Base-by-base conservation (phyloP, 1,140 invertebrate genomes). In the Gonioctena quinquepunctata region DNA sequence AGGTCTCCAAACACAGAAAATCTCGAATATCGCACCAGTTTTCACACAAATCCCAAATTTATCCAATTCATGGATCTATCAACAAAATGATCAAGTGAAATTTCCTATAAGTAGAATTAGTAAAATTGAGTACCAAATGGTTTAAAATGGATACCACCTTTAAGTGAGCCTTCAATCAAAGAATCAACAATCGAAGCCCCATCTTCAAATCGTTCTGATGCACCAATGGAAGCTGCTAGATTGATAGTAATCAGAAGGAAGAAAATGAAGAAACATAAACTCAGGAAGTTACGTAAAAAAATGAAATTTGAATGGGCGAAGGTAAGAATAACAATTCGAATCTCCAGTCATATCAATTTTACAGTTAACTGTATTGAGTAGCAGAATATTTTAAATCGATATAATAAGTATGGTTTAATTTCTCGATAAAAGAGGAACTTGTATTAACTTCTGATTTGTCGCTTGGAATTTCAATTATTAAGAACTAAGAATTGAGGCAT, bases 191-290 rank as follows among this genome's bases (percentile, higher is more conserved):
- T 73, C 13, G 76, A 76, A 66, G 67, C 67, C 7, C 80, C 80
- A 4, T 13, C 75, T 2, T 65, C 65, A 13, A 64, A 65, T n/a
- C 68, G 74, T 63, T 76, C 82, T 66, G 87, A 89, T 72, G 93
- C 91, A 77, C 87, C 68, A 21, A 79, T 76, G 74, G 62, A 90
- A 77, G 93, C 93, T 0, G 87, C 86, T 1, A 84, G 91, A 59
- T 79, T 95, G 33, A 91, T 95, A 76, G 89, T 91, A 0, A 95
- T 95, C 52, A 87, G 94, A 48, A 85, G 88, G 52, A 88, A 87
- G 33, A 96, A 96, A 84, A 95, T 96, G 90, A 94, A 91, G 78
- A 93, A 91, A 77, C 94, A 96, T 77, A 93, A 95, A 80, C 84
- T 92, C 49, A 91, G 80, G 77, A 96, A 96, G 82, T 81, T 93